A percentile compares a stretch with the other conserved stretches of the same genome.
These are phyloP conservation scores for Atethmia centrago DNA, from an alignment of 2,888 invertebrate species.

Conservation along the genomic window DNA sequence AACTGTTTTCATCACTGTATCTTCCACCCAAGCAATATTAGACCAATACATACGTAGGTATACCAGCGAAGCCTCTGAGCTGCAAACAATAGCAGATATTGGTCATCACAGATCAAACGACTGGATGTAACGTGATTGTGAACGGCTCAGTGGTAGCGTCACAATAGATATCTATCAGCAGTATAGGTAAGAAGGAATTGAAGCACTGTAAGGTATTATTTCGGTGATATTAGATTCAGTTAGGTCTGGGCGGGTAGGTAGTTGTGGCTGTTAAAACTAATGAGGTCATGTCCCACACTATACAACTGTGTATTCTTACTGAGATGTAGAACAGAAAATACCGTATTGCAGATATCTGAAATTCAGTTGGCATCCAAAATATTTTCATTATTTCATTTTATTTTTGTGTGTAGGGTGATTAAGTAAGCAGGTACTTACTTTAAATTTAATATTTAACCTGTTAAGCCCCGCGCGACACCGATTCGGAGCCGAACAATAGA, in stretches of 20 bases:
- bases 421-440: background rate
- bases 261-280: constrained; percentile 19
- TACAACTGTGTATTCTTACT: background rate
- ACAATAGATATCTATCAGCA: constrained; percentile 38
- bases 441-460: background rate
- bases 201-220: constrained; percentile 13
- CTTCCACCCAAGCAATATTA: constrained; percentile 6
- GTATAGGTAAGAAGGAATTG: constrained; percentile 8
- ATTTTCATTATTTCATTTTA: background rate
- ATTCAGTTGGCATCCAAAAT: background rate
- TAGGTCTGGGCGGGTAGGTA: background rate
- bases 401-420: background rate
- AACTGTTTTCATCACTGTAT: background rate
- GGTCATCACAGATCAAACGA: constrained; percentile 56
- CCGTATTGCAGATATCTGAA: background rate
- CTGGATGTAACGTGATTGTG: constrained; percentile 45
- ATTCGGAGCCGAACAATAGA: too few species aligned
- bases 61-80: constrained; percentile 36
- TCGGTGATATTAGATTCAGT: constrained; percentile 1
- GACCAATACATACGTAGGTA: background rate
- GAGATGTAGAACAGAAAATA: background rate
- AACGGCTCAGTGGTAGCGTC: constrained; percentile 41
- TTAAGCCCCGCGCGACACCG: too few species aligned
- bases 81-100: constrained; percentile 54
- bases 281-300: background rate